Conservation (phyloP, 1,140 invertebrate genomes). For the Brachionus angularis region DNA sequence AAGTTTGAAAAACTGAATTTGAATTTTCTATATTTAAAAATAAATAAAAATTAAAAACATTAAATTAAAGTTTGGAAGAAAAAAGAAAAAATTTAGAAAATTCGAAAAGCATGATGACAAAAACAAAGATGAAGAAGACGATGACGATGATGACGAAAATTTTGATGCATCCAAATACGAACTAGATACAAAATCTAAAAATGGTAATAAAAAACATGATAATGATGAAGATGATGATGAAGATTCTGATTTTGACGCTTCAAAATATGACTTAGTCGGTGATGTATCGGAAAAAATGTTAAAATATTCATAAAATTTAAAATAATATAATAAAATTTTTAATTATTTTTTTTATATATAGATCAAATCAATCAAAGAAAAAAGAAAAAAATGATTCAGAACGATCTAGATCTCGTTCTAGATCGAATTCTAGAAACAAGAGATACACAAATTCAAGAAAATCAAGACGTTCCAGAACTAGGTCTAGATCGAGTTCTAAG, state of each 20-base stretch:
- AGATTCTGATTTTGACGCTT: constrained; percentile 13
- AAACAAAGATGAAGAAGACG: background rate
- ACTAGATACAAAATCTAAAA: constrained; percentile 1
- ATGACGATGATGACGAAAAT: constrained; percentile 4
- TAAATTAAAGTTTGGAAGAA: constrained; percentile 39
- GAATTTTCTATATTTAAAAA: constrained; percentile 23
- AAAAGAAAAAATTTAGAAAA: constrained; percentile 30
- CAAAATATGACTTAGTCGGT: constrained; percentile 43
- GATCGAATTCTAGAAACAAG: too few species aligned
- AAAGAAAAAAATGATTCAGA: too few species aligned
- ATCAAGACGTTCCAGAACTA: background rate
- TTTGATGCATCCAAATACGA: constrained; percentile 14
- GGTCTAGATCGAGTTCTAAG: background rate
- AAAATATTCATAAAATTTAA: background rate
- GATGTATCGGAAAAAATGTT: background rate
- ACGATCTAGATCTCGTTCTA: too few species aligned
- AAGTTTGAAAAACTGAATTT: constrained; percentile 60
- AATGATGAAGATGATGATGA: constrained; percentile 39
- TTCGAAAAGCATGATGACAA: background rate
- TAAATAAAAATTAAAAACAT: too few species aligned
- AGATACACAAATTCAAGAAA: too few species aligned
- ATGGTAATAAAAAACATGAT: background rate
- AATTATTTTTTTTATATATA: background rate
- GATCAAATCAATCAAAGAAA: background rate
- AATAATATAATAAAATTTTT: background rate